A percentile compares a stretch with the other conserved stretches of the same genome.
Conservation (phyloP, 2,888 invertebrate genomes). For the Aphrophora alni region DNA sequence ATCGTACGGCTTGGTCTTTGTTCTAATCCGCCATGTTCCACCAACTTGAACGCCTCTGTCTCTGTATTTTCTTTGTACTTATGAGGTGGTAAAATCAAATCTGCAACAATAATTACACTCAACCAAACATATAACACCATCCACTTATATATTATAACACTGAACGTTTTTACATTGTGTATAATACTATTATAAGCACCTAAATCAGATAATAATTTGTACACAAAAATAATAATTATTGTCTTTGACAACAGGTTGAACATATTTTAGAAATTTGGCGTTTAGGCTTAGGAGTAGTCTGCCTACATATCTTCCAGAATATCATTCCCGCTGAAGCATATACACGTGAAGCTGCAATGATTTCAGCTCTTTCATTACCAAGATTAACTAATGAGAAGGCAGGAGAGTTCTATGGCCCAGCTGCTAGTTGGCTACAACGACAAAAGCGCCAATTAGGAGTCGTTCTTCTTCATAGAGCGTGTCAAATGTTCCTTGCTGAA, state of each 20-base stretch:
- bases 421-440: constrained; percentile 74
- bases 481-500: constrained; percentile 80
- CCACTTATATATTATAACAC: too few relatives aligned
- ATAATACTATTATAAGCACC: too few relatives aligned
- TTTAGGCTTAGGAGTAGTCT: constrained; percentile 82
- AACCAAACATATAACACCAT: too few relatives aligned
- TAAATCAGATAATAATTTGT: too few relatives aligned
- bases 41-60: too few relatives aligned
- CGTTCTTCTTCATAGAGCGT: constrained; percentile 79
- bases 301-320: constrained; percentile 90
- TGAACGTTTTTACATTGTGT: too few relatives aligned
- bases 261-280: constrained; percentile 90
- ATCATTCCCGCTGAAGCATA: constrained; percentile 91
- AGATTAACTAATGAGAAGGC: constrained; percentile 79
- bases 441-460: constrained; percentile 77
- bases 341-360: constrained; percentile 93
- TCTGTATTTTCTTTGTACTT: too few relatives aligned
- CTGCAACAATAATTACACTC: too few relatives aligned
- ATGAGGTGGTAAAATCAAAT: too few relatives aligned
- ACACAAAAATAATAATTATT: too few relatives aligned
- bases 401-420: constrained; percentile 84
- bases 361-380: constrained; percentile 80
- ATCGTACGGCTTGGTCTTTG: too few relatives aligned
- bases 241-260: constrained; percentile 70
- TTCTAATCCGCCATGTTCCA: too few relatives aligned